Percentiles rank a stretch among this genome's conserved stretches.
Conservation (phyloP, 2,888 invertebrate genomes). For the Papilio demoleus region DNA sequence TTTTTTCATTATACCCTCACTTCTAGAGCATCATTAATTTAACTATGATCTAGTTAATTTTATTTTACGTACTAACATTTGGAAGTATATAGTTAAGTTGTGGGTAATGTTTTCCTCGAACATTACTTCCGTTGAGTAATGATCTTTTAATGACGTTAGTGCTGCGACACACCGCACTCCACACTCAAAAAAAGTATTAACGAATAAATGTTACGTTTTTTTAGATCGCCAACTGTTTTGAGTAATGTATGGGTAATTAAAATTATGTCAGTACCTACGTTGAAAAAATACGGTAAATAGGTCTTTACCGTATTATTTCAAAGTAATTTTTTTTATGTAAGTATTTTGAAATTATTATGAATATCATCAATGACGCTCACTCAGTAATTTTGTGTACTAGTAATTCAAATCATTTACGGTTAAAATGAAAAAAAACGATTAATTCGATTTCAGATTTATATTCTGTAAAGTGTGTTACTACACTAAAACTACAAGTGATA, state of each 20-base stretch:
- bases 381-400: too few species aligned
- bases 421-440: neutral
- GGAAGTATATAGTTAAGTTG: neutral
- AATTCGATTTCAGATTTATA: neutral
- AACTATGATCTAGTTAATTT: constrained; percentile 22
- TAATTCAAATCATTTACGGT: too few species aligned
- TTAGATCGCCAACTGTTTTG: neutral
- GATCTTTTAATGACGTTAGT: neutral
- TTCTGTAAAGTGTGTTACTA: neutral
- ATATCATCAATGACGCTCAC: too few species aligned
- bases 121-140: neutral
- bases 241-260: neutral
- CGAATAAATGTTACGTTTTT: neutral
- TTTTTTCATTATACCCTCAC: constrained; percentile 9
- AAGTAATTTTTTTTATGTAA: too few species aligned
- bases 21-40: constrained; percentile 25
- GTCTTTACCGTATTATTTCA: too few species aligned
- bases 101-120: neutral
- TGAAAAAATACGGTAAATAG: too few species aligned
- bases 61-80: constrained; percentile 13
- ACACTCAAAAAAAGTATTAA: neutral
- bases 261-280: neutral
- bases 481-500: constrained; percentile 17
- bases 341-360: too few species aligned
- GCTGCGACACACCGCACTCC: neutral